Conservation (phyloP, 2,113 vertebrate species). For the Scopus umbretta region DNA sequence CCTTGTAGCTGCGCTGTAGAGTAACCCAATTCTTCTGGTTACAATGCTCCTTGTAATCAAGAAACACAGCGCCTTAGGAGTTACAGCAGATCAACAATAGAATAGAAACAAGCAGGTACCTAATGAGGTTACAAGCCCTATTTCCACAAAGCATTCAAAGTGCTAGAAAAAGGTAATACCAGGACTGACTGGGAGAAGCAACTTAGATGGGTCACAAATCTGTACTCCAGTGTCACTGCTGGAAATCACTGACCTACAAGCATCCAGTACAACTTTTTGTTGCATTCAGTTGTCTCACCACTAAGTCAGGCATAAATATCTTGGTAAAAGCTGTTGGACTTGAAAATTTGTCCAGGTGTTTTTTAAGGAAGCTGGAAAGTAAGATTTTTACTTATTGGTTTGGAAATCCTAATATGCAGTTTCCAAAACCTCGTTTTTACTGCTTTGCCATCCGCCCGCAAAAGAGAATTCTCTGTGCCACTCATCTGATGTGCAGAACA, state of each 20-base stretch:
- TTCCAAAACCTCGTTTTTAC: background rate
- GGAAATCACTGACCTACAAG: background rate
- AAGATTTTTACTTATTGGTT: background rate
- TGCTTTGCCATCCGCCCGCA: background rate
- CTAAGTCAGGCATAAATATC: background rate
- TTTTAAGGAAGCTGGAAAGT: background rate
- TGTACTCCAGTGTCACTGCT: background rate
- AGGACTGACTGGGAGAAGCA: background rate
- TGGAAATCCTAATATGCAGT: background rate
- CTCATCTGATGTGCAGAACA: background rate
- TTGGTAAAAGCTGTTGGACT: background rate
- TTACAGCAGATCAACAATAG: background rate
- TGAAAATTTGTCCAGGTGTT: background rate
- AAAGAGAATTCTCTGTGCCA: background rate
- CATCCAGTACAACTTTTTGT: background rate
- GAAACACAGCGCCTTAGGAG: background rate
- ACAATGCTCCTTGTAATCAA: background rate
- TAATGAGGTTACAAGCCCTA: background rate
- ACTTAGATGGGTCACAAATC: background rate
- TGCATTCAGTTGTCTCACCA: fast-evolving
- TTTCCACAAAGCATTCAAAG: background rate
- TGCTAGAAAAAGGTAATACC: background rate
- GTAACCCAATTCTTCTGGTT: background rate
- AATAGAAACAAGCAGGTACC: background rate
- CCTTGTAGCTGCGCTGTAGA: background rate